Evolutionary conservation across 2,113 vertebrate species (phyloP), one percentile per base, ranked within the genome.

Genomic region (Nematolebias whitei): DNA sequence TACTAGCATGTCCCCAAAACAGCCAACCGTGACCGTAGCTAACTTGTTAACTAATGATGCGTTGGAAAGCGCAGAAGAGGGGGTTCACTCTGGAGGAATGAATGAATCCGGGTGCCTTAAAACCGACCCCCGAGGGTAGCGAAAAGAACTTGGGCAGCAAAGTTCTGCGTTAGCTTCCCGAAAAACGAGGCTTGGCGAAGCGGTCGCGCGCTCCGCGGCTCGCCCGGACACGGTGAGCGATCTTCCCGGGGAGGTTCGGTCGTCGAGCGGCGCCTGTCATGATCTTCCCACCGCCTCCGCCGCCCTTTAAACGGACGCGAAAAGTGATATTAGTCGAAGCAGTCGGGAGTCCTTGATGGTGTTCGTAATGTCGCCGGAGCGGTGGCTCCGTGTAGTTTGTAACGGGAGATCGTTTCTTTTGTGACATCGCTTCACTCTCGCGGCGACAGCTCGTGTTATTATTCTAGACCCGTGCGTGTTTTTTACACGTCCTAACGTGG

Each of bases 31-130:
- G 80, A 74, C 83, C 63, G 48, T 80, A 76, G 86, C 85, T 80
- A 88, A 90, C 85, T 89, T 83, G 82, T 83, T 71, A 82, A 83
- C 80, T 87, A 72, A 78, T 15, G 62, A 57, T 43, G 63, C n/a
- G 78, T 16, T 71, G 63, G 75, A 14, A 12, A 38, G 52, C 85
- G 74, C 50, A 12, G 19, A 24, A 19, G 23, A 22, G 44, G 41
- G 22, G 49, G 5, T 1, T 35, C 10, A 35, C 22, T 69, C 63
- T 20, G 20, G 1, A 53, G 68, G 74, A 83, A 90, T 88, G 83
- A 90, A 88, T 89, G 86, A 78, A 79, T 69, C 14, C 4, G n/a
- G 38, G 10, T 8, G 9, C 32, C 1, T 35, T 8, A 5, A 22
- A 38, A 61, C 12, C n/a, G n/a, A 40, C 2, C 14, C 16, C n/a